Evolutionary conservation across 2,113 vertebrate species (phyloP).

Genomic region (Todiramphus saurophagus): DNA sequence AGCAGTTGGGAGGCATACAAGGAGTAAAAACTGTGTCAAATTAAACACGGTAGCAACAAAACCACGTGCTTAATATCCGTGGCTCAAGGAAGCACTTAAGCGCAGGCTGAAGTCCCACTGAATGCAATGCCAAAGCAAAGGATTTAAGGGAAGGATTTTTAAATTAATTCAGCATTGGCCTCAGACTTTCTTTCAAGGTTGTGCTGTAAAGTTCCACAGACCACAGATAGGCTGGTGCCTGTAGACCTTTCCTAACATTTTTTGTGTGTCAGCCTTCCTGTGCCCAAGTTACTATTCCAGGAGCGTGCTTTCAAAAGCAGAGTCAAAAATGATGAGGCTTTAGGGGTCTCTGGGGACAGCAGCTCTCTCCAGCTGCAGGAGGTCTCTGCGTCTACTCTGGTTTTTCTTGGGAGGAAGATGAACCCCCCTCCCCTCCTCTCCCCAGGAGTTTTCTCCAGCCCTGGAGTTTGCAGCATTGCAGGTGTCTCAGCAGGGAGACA

Average conservation of each 20-base stretch:
- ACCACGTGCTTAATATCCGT: constrained; percentile 7
- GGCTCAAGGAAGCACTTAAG: not conserved
- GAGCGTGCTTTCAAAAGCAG: not conserved
- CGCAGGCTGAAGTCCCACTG: not conserved
- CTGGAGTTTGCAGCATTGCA: not conserved
- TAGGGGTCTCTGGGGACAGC: not conserved
- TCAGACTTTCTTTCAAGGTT: not conserved
- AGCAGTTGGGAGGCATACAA: not conserved
- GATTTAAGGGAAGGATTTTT: not conserved
- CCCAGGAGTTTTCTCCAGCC: not conserved
- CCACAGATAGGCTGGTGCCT: not conserved
- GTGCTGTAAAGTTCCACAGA: not conserved
- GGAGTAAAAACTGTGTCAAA: constrained; percentile 53
- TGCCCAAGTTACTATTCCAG: not conserved
- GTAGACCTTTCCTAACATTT: not conserved
- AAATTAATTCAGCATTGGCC: not conserved
- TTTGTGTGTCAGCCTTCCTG: accelerated
- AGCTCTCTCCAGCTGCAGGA: not conserved
- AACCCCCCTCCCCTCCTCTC: not conserved
- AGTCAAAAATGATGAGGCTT: not conserved
- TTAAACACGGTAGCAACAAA: constrained; percentile 38
- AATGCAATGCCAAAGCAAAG: not conserved
- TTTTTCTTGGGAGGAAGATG: not conserved
- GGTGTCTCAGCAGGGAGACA: not conserved
- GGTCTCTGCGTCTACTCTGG: accelerated